These are phyloP conservation scores for Drosophila pandora DNA, from an alignment of 1,140 invertebrate species.

Conservation along the genomic window DNA sequence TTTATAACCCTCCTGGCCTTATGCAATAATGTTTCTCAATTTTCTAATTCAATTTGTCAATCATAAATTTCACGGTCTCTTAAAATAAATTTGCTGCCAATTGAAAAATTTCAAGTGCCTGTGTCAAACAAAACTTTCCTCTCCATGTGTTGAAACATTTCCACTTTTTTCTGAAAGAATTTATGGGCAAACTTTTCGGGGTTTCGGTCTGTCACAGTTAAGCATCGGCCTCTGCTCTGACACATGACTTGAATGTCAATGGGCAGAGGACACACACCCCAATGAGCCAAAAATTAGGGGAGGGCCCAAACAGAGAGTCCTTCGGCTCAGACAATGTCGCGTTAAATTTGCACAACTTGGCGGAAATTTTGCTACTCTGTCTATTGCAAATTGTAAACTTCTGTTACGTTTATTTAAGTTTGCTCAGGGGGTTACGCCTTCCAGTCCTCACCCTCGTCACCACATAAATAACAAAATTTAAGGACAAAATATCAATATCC, in stretches of 20 bases:
- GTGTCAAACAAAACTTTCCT: constrained; percentile 38
- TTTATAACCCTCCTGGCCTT: not conserved
- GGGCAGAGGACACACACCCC: constrained; percentile 44
- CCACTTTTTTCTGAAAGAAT: constrained; percentile 49
- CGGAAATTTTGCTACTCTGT: constrained; percentile 51
- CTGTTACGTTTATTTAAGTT: constrained; percentile 56
- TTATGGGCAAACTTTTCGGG: constrained; percentile 63
- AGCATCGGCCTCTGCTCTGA: constrained; percentile 75
- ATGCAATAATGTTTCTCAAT: constrained; percentile 39
- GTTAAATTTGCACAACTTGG: constrained; percentile 77
- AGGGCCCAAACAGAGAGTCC: constrained; percentile 24
- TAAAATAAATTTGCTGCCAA: constrained; percentile 78
- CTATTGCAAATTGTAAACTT: constrained; percentile 68
- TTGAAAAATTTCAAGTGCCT: constrained; percentile 57
- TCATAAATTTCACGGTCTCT: constrained; percentile 80
- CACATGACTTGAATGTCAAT: constrained; percentile 79
- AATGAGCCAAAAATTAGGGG: constrained; percentile 1
- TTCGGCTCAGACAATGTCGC: constrained; percentile 61
- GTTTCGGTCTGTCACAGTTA: constrained; percentile 71
- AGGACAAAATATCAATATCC: constrained; percentile 82
- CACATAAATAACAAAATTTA: constrained; percentile 82
- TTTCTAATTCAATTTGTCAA: constrained; percentile 78
- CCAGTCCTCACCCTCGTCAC: constrained; percentile 13
- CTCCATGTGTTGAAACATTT: constrained; percentile 55
- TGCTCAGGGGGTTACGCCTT: constrained; percentile 19